phyloP scores from a whole-genome alignment of 2,113 vertebrate genomes.

The Hucho hucho region DNA sequence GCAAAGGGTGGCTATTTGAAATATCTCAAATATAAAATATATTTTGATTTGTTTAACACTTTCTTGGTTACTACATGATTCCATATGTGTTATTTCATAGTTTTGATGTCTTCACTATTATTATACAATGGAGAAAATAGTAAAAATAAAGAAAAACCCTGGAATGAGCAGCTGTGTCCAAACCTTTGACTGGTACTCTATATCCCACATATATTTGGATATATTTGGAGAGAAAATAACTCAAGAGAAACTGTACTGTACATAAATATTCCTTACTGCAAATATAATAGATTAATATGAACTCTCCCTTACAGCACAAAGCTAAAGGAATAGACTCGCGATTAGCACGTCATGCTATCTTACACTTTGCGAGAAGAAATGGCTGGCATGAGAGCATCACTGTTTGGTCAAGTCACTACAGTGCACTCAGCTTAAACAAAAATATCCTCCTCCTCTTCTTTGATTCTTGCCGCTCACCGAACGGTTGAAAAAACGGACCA shows the following conservation, averaged over 20 bases:
- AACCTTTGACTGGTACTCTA: too few relatives aligned
- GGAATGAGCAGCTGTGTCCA: too few relatives aligned
- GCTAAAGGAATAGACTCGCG: slow-evolving; percentile 30
- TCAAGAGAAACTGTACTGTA: slow-evolving; percentile 27
- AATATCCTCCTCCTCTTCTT: slow-evolving; percentile 5
- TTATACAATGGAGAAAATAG: too few relatives aligned
- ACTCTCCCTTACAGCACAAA: slow-evolving; percentile 50
- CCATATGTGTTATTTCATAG: too few relatives aligned
- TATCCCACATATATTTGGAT: slow-evolving; percentile 5
- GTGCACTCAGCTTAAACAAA: slow-evolving; percentile 4
- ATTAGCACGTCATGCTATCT: slow-evolving; percentile 49
- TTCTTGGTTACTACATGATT: too few relatives aligned
- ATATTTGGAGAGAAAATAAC: slow-evolving; percentile 23
- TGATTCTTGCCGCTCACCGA: neutral
- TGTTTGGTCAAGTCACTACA: slow-evolving; percentile 22
- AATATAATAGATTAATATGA: slow-evolving; percentile 38
- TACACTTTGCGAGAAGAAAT: slow-evolving; percentile 15
- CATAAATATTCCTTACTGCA: slow-evolving; percentile 35
- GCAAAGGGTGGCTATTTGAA: too few relatives aligned
- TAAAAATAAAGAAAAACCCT: too few relatives aligned
- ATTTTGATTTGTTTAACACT: too few relatives aligned
- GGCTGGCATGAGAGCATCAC: slow-evolving; percentile 27
- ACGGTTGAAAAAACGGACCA: neutral
- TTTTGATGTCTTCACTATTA: too few relatives aligned
- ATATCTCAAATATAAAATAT: too few relatives aligned